Evolutionary conservation across 64 coral and sea anemone species (phyloP).

Genomic region (Porites australiensis): DNA sequence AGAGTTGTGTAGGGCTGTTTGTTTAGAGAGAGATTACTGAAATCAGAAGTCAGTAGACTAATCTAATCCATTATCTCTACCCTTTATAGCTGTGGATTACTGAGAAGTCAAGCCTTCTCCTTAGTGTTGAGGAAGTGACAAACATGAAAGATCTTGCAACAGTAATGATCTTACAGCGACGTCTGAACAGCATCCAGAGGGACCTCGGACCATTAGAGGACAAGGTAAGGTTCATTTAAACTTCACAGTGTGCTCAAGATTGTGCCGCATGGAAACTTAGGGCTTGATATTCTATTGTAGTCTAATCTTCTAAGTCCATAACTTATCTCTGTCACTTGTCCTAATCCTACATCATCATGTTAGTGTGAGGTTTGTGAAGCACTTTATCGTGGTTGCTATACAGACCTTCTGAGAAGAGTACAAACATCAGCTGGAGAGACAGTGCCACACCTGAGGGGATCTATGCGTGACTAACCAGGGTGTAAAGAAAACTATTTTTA

Average conservation of each 20-base stretch:
- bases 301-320: background rate
- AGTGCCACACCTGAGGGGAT: no score
- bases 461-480: no score
- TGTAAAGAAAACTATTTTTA: no score
- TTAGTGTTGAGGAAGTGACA: constrained; percentile 93
- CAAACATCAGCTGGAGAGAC: no score
- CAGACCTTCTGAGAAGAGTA: no score
- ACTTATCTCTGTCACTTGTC: no score
- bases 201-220: constrained; percentile 96
- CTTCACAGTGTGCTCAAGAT: background rate
- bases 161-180: constrained; percentile 94
- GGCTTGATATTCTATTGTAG: background rate
- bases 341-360: no score
- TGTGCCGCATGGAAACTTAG: background rate
- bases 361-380: no score
- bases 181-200: constrained; percentile 95
- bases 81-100: constrained; percentile 84
- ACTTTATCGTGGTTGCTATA: no score
- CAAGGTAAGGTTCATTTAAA: constrained; percentile 61
- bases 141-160: constrained; percentile 92
- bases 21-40: no score
- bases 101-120: constrained; percentile 92
- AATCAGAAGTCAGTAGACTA: background rate
- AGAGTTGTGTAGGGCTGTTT: no score
- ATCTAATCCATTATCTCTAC: background rate